Percentiles rank a stretch among this genome's conserved stretches.
Conservation (phyloP, 2,888 invertebrate species). For the Andricus quercusramuli region DNA sequence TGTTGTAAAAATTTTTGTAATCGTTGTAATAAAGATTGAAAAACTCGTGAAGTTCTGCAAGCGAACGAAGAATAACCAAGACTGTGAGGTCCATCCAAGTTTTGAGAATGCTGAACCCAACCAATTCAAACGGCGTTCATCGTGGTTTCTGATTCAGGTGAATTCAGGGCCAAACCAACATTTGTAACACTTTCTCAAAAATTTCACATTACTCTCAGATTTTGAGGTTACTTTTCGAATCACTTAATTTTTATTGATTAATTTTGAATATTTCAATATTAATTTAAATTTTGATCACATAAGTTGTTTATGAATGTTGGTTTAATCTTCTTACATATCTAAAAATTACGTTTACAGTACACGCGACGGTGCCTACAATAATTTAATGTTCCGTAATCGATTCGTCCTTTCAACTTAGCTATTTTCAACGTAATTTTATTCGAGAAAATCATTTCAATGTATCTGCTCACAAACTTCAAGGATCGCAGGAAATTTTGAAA, state of each 20-base stretch:
- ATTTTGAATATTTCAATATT: conserved; percentile 14
- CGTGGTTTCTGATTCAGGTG: conserved; percentile 77
- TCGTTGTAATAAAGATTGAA: conserved; percentile 54
- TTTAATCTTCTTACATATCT: conserved; percentile 65
- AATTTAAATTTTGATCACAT: neutral
- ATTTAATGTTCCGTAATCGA: conserved; percentile 28
- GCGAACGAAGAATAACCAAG: conserved; percentile 68
- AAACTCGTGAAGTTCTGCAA: conserved; percentile 59
- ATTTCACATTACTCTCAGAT: neutral
- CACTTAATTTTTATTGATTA: neutral
- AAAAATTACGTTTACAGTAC: conserved; percentile 55
- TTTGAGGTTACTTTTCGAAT: neutral
- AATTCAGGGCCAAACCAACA: conserved; percentile 77
- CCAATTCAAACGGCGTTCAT: conserved; percentile 68
- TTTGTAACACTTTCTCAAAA: conserved; percentile 64
- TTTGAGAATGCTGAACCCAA: conserved; percentile 61
- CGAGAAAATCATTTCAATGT: conserved; percentile 10
- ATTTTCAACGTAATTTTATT: conserved; percentile 18
- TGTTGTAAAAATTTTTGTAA: conserved; percentile 51
- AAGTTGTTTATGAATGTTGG: conserved; percentile 72
- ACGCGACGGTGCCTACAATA: conserved; percentile 40
- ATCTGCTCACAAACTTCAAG: conserved; percentile 28
- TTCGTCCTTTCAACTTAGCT: conserved; percentile 1
- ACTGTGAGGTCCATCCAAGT: conserved; percentile 63
- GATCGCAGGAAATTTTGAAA: neutral